phyloP scores from a whole-genome alignment of 2,113 vertebrate genomes.

The Hyperopisus bebe region DNA sequence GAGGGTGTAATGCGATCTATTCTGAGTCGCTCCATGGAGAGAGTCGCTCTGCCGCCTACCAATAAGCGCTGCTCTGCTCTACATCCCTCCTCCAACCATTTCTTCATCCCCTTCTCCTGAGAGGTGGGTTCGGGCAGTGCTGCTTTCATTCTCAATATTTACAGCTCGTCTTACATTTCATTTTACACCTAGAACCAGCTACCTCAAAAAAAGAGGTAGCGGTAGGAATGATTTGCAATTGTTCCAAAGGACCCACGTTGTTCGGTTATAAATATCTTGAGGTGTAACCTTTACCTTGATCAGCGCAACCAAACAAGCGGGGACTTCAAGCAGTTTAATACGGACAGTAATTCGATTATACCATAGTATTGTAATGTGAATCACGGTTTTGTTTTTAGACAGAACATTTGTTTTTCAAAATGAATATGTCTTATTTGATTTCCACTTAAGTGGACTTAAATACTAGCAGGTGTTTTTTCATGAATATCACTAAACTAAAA shows the following conservation, averaged over 20 bases:
- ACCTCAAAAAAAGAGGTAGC: neutral
- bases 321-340: neutral
- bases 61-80: constrained; percentile 51
- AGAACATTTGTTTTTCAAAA: neutral
- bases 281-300: neutral
- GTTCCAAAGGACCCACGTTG: neutral
- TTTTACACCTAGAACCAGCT: neutral
- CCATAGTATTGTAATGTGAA: neutral
- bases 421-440: neutral
- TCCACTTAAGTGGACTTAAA: neutral
- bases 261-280: neutral
- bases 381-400: neutral
- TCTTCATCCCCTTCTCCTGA: constrained; percentile 44
- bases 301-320: neutral
- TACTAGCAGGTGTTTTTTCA: neutral
- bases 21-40: constrained; percentile 65
- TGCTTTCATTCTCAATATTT: constrained; percentile 51
- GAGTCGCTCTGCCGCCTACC: constrained; percentile 49
- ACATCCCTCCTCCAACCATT: constrained; percentile 59
- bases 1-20: constrained; percentile 80
- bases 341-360: neutral
- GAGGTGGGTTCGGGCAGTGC: constrained; percentile 51
- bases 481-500: neutral
- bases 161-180: constrained; percentile 34
- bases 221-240: neutral